These are phyloP conservation scores for Xenopus borealis DNA, from an alignment of 2,113 vertebrate genomes.

Conservation along the genomic window DNA sequence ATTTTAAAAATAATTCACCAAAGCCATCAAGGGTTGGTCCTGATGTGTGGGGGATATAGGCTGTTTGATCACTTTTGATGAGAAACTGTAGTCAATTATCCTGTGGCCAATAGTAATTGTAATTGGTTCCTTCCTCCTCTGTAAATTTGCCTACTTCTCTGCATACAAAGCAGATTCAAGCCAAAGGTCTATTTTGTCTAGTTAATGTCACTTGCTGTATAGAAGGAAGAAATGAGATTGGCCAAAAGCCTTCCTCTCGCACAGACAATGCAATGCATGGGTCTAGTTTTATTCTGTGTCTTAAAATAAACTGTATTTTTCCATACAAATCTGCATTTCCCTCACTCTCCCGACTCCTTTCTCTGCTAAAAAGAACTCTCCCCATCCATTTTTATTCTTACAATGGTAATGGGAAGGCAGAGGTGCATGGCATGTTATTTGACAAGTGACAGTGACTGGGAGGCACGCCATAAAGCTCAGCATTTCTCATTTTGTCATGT, in stretches of 20 bases:
- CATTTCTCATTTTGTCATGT: constrained; percentile 34
- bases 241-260: neutral
- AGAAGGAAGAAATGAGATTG: neutral
- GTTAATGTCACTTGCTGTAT: constrained; percentile 24
- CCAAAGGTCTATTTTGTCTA: constrained; percentile 4
- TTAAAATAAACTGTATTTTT: constrained; percentile 7
- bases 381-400: neutral
- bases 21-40: too few species aligned
- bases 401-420: constrained; percentile 23
- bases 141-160: constrained; percentile 17
- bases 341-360: neutral
- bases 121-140: constrained; percentile 46
- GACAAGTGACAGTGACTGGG: constrained; percentile 42
- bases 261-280: neutral
- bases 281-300: constrained; percentile 10
- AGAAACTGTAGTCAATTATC: neutral
- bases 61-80: neutral
- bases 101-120: constrained; percentile 53
- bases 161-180: constrained; percentile 1
- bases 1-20: too few species aligned
- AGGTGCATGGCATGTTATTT: constrained; percentile 25
- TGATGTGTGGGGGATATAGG: neutral
- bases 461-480: constrained; percentile 23
- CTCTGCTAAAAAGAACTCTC: neutral
- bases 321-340: constrained; percentile 3